These are phyloP conservation scores for Plebejus anna DNA, from an alignment of 2,888 invertebrate species.

Conservation along the genomic window DNA sequence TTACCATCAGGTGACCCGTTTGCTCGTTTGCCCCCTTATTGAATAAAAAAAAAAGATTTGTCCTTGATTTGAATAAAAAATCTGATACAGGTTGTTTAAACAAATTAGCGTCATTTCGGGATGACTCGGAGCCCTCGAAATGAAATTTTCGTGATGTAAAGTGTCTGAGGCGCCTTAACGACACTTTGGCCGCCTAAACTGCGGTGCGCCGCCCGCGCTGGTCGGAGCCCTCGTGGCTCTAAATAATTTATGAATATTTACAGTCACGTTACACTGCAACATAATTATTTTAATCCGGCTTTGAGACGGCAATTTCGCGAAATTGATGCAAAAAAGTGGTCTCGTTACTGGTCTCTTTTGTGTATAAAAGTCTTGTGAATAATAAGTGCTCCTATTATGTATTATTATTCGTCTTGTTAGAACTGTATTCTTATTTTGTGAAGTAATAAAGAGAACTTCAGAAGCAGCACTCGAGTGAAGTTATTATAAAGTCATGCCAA, in stretches of 20 bases:
- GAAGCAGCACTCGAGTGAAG: constrained; percentile 25
- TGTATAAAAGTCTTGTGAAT: constrained; percentile 36
- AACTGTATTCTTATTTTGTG: constrained; percentile 21
- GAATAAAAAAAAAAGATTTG: too few species aligned
- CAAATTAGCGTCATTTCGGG: constrained; percentile 59
- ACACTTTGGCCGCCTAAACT: constrained; percentile 53
- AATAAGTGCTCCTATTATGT: constrained; percentile 35
- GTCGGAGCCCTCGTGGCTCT: constrained; percentile 64
- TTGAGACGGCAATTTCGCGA: constrained; percentile 59
- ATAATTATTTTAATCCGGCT: constrained; percentile 72
- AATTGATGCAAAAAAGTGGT: constrained; percentile 63
- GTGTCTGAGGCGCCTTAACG: constrained; percentile 60
- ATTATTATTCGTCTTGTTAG: constrained; percentile 30
- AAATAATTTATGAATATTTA: constrained; percentile 76
- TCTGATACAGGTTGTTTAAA: constrained; percentile 48
- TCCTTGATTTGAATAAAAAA: constrained; percentile 36
- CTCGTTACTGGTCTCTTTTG: constrained; percentile 41
- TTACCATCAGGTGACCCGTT: too few species aligned
- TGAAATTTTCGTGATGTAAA: constrained; percentile 67
- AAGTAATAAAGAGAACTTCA: constrained; percentile 28
- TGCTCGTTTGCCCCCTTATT: too few species aligned
- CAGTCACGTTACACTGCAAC: constrained; percentile 65
- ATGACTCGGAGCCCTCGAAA: constrained; percentile 61
- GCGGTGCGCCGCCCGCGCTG: constrained; percentile 42
- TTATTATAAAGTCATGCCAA: constrained; percentile 25